Percentiles rank a stretch among this genome's conserved stretches.
Evolutionary conservation across 2,888 invertebrate species (phyloP).

Genomic region (Sipunculus nudus): DNA sequence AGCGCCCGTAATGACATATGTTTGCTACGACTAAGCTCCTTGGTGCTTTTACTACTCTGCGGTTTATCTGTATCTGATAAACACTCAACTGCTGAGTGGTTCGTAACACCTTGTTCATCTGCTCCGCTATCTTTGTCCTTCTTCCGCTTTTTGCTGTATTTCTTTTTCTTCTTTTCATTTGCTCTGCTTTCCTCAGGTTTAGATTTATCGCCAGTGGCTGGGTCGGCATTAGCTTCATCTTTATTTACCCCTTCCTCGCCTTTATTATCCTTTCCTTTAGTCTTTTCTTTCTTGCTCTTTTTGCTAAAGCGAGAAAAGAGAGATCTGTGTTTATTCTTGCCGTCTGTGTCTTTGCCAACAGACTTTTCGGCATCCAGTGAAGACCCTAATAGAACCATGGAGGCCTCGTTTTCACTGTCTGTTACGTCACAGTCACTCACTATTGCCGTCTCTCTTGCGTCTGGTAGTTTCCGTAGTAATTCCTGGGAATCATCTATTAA

Average conservation of each 20-base stretch:
- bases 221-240: neutral
- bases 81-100: no score
- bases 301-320: neutral
- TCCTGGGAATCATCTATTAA: no score
- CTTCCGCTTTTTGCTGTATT: no score
- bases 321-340: no score
- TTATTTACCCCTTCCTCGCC: neutral
- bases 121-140: no score
- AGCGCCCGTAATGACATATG: no score
- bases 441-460: constrained; percentile 1
- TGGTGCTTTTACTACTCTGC: no score
- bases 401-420: no score
- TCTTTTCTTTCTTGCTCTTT: neutral
- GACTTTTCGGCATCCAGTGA: neutral
- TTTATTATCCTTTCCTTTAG: neutral
- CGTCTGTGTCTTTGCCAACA: neutral
- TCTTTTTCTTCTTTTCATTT: no score
- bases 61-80: no score
- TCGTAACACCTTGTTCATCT: no score
- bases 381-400: neutral
- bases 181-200: neutral
- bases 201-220: neutral
- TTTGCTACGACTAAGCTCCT: no score
- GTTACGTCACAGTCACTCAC: neutral
- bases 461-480: neutral